These are phyloP conservation scores for Potorous gilbertii DNA, from an alignment of 2,797 vertebrate species.

Conservation along the genomic window DNA sequence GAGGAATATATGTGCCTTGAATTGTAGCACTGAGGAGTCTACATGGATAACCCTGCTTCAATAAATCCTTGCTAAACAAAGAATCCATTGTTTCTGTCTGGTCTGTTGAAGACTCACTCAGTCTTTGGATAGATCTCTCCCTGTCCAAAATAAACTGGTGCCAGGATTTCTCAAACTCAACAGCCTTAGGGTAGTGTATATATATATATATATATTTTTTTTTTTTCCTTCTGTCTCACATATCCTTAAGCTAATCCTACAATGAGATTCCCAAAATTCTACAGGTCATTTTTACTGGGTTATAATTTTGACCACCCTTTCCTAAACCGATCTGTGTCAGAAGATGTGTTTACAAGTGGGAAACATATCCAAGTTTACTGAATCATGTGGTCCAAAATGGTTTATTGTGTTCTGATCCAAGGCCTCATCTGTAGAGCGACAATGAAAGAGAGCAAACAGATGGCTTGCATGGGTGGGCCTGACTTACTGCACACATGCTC, in stretches of 20 bases:
- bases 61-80: not conserved
- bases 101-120: not conserved
- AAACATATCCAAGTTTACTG: not conserved
- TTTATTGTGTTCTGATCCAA: conserved; percentile 16
- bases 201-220: not conserved
- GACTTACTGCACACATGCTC: conserved; percentile 1
- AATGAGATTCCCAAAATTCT: not conserved
- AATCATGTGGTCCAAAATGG: not conserved
- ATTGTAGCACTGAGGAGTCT: not conserved
- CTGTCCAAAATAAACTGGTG: not conserved
- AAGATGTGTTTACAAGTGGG: not conserved
- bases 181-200: not conserved
- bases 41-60: not conserved
- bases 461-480: conserved; percentile 1
- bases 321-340: not conserved
- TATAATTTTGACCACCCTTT: not conserved
- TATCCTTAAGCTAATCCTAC: not conserved
- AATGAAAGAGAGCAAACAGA: not conserved
- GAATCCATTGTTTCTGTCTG: not conserved
- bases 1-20: not conserved
- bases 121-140: not conserved
- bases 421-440: not conserved
- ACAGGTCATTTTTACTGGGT: not conserved
- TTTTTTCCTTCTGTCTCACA: not conserved
- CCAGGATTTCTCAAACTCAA: not conserved